These are phyloP conservation scores for Polymixis lichenea DNA, from an alignment of 2,888 invertebrate species.

Conservation along the genomic window DNA sequence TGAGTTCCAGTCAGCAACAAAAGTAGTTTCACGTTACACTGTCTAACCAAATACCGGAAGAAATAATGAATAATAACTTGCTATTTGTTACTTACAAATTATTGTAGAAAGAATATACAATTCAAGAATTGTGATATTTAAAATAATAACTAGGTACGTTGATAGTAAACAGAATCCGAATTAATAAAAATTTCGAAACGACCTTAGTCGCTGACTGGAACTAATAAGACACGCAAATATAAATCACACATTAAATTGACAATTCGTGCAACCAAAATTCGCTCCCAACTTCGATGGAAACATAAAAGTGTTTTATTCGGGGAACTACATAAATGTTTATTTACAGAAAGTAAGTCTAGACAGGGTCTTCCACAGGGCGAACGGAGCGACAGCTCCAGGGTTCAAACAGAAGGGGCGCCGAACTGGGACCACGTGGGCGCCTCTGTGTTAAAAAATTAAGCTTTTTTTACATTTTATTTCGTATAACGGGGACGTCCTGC, in stretches of 20 bases:
- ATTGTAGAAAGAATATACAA: background rate
- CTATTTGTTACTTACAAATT: constrained; percentile 1
- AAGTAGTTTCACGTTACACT: background rate
- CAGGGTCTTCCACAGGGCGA: background rate
- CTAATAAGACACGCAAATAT: background rate
- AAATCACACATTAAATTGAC: constrained; percentile 1
- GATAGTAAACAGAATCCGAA: background rate
- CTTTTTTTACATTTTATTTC: background rate
- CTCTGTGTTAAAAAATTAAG: background rate
- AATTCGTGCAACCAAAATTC: background rate
- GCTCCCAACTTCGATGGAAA: background rate
- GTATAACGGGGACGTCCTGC: background rate
- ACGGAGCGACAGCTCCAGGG: background rate
- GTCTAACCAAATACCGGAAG: background rate
- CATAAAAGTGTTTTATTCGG: background rate
- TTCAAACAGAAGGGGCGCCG: background rate
- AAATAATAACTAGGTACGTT: background rate
- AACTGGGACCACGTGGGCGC: background rate
- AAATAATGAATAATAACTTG: background rate
- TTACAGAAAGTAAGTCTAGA: background rate
- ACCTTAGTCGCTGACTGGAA: background rate
- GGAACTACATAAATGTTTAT: background rate
- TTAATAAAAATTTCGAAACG: background rate
- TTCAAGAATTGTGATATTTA: background rate
- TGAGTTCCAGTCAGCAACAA: background rate